phyloP scores from a whole-genome alignment of 2,113 vertebrate species.

The Hydrolagus affinis region DNA sequence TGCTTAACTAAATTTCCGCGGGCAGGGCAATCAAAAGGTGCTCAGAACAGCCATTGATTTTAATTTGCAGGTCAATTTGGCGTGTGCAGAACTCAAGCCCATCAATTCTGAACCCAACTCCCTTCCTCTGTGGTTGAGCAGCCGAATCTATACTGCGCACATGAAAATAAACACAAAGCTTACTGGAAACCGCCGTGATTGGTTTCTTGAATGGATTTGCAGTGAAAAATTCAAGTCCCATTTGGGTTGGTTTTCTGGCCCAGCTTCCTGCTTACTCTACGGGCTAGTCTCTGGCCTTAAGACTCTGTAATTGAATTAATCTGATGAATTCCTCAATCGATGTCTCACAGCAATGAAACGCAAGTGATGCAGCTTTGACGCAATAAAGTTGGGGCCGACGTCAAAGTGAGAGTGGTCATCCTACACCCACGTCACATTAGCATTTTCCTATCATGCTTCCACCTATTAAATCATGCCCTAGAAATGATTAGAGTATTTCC shows the following conservation, averaged over 20 bases:
- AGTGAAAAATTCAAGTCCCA: too few species aligned
- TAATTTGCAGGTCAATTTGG: neutral
- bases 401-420: constrained; percentile 16
- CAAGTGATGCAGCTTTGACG: constrained; percentile 12
- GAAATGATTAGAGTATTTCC: neutral
- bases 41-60: neutral
- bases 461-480: neutral
- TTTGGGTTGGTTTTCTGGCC: too few species aligned
- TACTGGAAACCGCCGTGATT: neutral
- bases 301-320: constrained; percentile 1
- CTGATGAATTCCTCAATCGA: constrained; percentile 13
- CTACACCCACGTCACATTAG: constrained; percentile 3
- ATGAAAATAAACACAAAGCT: neutral
- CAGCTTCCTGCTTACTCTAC: too few species aligned
- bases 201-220: too few species aligned
- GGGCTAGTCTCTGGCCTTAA: too few species aligned
- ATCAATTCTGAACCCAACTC: neutral
- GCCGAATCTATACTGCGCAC: too few species aligned
- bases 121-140: neutral
- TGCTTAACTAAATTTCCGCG: too few species aligned
- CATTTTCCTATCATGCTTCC: neutral
- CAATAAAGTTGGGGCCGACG: neutral
- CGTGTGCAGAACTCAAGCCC: too few species aligned
- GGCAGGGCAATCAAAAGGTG: neutral
- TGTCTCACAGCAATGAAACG: neutral